Evolutionary conservation across 1,140 invertebrate genomes (phyloP).

Genomic region (Listronotus oregonensis): DNA sequence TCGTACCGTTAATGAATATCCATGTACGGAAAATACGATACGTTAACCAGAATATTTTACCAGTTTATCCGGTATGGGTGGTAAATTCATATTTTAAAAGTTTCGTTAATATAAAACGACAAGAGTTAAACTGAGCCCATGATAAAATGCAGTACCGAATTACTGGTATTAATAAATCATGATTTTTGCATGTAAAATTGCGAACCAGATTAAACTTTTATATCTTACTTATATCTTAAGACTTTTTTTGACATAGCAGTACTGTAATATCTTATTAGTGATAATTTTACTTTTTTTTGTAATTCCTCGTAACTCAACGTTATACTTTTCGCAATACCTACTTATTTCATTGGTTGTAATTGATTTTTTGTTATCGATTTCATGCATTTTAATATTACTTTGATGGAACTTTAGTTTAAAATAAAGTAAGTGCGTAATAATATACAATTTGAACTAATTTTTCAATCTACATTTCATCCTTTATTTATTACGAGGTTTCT

Average conservation of each 20-base stretch:
- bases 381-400: no score
- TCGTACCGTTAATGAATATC: not conserved
- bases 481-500: not conserved
- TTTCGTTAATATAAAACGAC: not conserved
- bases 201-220: not conserved
- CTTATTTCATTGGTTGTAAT: no score
- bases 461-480: not conserved
- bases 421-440: no score
- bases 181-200: slow-evolving; percentile 9
- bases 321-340: no score
- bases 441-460: no score
- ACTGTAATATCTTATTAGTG: no score
- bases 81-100: slow-evolving; percentile 14
- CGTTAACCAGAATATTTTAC: slow-evolving; percentile 2
- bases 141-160: slow-evolving; percentile 12
- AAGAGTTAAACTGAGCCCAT: not conserved
- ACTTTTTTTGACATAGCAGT: no score
- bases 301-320: no score
- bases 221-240: not conserved
- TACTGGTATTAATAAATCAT: slow-evolving; percentile 5
- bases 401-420: no score
- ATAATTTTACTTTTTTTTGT: no score
- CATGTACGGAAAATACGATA: not conserved
- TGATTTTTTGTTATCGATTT: no score
- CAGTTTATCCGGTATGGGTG: slow-evolving; percentile 9